Evolutionary conservation across 2,797 vertebrate genomes (phyloP).

Genomic region (Sebastiscus albofasciatus): DNA sequence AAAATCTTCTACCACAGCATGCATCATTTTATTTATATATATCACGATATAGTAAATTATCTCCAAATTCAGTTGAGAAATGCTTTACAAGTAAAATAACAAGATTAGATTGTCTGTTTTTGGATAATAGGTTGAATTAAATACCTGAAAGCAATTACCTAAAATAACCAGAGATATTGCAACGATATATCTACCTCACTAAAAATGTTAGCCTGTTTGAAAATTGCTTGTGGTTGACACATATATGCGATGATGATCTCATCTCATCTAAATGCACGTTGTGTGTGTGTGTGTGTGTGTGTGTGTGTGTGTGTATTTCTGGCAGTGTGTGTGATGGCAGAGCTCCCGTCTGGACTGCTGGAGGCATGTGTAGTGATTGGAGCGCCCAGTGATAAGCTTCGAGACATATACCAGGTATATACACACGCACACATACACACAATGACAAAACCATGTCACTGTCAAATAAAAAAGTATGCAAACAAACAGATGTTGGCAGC

Average conservation of each 20-base stretch:
- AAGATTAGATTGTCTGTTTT: not conserved
- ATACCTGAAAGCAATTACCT: not conserved
- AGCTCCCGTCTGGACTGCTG: slow-evolving; percentile 89
- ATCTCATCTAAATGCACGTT: not conserved
- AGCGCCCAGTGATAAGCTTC: slow-evolving; percentile 83
- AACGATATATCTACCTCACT: not conserved
- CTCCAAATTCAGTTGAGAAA: not conserved
- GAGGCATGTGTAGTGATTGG: slow-evolving; percentile 93
- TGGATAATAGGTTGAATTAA: not conserved
- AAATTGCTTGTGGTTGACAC: too few species aligned
- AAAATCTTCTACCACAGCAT: not conserved
- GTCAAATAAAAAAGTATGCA: not conserved
- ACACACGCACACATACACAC: not conserved
- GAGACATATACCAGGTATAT: slow-evolving; percentile 83
- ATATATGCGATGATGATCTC: not conserved
- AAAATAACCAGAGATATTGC: not conserved
- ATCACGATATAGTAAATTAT: not conserved
- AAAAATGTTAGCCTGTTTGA: not conserved
- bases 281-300: not conserved
- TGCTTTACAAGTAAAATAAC: not conserved
- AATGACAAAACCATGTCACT: not conserved
- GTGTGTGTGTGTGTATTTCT: not conserved
- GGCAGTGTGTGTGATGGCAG: slow-evolving; percentile 79
- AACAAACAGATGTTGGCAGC: not conserved
- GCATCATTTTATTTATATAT: not conserved